Base-by-base conservation (phyloP, 2,797 vertebrate genomes). In the Protosalanx chinensis region DNA sequence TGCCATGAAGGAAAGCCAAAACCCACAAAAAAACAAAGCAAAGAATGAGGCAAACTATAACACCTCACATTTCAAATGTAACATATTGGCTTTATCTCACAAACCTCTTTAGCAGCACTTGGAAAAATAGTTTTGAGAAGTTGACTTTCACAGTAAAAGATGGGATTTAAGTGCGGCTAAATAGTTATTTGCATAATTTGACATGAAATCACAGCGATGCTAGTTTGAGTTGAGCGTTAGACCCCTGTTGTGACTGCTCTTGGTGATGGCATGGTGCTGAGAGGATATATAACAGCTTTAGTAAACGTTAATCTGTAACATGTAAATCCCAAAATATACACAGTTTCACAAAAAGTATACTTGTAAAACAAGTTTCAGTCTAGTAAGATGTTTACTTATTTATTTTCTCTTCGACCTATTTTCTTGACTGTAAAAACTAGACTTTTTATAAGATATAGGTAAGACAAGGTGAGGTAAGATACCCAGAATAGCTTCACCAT, bases 401-500 rank as follows among this genome's bases (percentile, higher is more conserved):
- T n/a, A 1, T 4, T 56, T 16, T 56, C 6, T 3, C 51, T 53
- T 4, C 18, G 18, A 56, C 18, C 16, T 51, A 18, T 51, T 18
- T 51, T 56, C 8, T 46, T 13, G 3, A 13, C 10, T 13, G 10
- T 46, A 46, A 13, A 46, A 41, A 46, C 23, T 1, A 1, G 23
- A 27, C 23, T 66, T 88, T 87, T 86, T 81, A 85, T 75, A 81
- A 6, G 58, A 82, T 87, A 86, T 78, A 74, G 84, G 84, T 85
- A 79, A 78, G 12, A 46, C 12, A 13, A 10, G 13, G 41, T 46
- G 41, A 84, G 84, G 88, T 87, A 85, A 87, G 88, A 87, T 87
- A 88, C 84, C 72, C 77, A 81, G 87, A 80, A 88, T 89, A 86
- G 88, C 82, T 89, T 89, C 88, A 85, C 88, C 84, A 87, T 84